Evolutionary conservation across 2,797 vertebrate species (phyloP).

Genomic region (Hylomyscus alleni): DNA sequence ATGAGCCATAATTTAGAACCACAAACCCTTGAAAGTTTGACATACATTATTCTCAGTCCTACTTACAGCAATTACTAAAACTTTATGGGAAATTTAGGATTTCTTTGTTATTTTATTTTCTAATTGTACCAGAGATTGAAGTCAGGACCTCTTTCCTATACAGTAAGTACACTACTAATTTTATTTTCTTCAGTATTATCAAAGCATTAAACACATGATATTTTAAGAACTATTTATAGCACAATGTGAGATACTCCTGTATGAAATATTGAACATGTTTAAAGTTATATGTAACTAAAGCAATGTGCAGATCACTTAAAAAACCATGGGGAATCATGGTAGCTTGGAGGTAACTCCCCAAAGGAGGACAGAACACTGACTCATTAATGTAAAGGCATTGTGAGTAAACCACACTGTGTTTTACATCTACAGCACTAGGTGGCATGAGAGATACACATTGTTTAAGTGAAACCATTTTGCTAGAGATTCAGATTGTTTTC

Average conservation of each 20-base stretch:
- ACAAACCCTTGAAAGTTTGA: slow-evolving; percentile 26
- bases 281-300: slow-evolving; percentile 38
- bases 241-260: neutral
- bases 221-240: neutral
- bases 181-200: slow-evolving; percentile 38
- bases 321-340: neutral
- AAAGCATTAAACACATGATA: slow-evolving; percentile 21
- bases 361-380: slow-evolving; percentile 50
- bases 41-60: neutral
- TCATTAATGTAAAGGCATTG: neutral
- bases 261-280: neutral
- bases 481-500: slow-evolving; percentile 75
- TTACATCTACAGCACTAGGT: slow-evolving; percentile 72
- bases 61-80: neutral
- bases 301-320: neutral
- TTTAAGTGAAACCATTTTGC: neutral
- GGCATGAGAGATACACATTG: slow-evolving; percentile 66
- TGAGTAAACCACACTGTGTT: slow-evolving; percentile 34
- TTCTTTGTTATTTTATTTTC: slow-evolving; percentile 3
- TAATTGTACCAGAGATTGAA: neutral
- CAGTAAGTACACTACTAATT: neutral
- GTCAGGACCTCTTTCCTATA: neutral
- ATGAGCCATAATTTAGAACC: neutral
- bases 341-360: slow-evolving; percentile 13
- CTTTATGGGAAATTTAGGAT: neutral